Evolutionary conservation across 1,140 invertebrate genomes (phyloP).

Genomic region (Leptonema lineaticorne): DNA sequence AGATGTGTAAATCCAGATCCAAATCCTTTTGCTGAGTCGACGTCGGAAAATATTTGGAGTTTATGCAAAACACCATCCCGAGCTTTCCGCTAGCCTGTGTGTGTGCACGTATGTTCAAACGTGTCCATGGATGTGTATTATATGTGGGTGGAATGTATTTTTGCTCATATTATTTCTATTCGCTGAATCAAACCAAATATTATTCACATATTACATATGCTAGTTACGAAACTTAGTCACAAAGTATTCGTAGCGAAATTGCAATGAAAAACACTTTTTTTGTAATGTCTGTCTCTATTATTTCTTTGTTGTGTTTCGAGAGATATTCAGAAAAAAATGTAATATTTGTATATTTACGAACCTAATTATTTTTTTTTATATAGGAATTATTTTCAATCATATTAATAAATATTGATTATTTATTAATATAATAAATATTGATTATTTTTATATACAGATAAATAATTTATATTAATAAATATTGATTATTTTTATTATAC

Average conservation of each 20-base stretch:
- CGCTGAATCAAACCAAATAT: constrained; percentile 31
- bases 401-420: too few relatives aligned
- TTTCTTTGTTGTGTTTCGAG: too few relatives aligned
- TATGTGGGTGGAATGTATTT: constrained; percentile 25
- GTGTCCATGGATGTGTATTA: not conserved
- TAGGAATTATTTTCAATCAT: too few relatives aligned
- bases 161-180: constrained; percentile 29
- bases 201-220: constrained; percentile 25
- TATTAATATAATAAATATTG: too few relatives aligned
- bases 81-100: not conserved
- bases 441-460: too few relatives aligned
- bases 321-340: too few relatives aligned
- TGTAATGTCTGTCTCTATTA: too few relatives aligned
- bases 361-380: too few relatives aligned
- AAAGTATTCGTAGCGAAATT: constrained; percentile 11
- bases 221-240: constrained; percentile 26
- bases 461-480: too few relatives aligned
- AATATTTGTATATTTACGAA: too few relatives aligned
- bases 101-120: not conserved
- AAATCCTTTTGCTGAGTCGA: not conserved
- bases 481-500: too few relatives aligned
- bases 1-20: constrained; percentile 22
- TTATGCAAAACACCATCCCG: constrained; percentile 13
- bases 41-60: constrained; percentile 26
- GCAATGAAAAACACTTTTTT: too few relatives aligned